Evolutionary conservation across 2,797 vertebrate species (phyloP), one percentile per base, ranked within the genome.

Genomic region (Euthynnus affinis): DNA sequence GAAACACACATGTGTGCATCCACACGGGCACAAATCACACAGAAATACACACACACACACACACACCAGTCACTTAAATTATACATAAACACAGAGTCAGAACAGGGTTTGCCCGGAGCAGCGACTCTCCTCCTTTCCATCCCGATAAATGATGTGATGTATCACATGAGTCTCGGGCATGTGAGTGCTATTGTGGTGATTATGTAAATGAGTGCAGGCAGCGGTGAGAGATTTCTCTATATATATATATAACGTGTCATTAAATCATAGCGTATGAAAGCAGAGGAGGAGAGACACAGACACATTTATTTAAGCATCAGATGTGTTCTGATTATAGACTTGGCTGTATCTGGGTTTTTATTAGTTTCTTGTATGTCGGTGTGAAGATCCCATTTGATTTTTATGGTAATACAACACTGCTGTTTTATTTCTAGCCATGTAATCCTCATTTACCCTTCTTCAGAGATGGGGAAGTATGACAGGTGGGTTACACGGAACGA

Each of bases 201-300:
- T 75, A 82, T 82, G 83, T 55, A 78, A 85, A 89, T 84, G 60
- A 84, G 59, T 0, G 0, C 12, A 25, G 25, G 52, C 42, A 27
- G 61, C 2, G 1, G 1, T 29, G 34, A 17, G 60, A 75, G 44
- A 57, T 49, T 58, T 59, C 79, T 69, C 34, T 37, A 3, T 29
- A 1, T 34, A 40, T 40, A 40, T 40, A 71, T 77, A 87, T 81
- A 79, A 76, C 70, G 69, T 10, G 10, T 76, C 55, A 78, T 79
- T 59, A 74, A 69, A 66, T 74, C 3, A 58, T 42, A 32, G 57
- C 0, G 57, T 1, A 37, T 37, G 5, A 37, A 52, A 34, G 32
- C 13, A 6, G 51, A 46, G 57, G 58, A 56, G 40, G 57, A 58
- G 4, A 2, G 15, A 10, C 15, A 60, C 34, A 52, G 9, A 77